Conservation (phyloP, 2,113 vertebrate species). For the Hippocampus comes region DNA sequence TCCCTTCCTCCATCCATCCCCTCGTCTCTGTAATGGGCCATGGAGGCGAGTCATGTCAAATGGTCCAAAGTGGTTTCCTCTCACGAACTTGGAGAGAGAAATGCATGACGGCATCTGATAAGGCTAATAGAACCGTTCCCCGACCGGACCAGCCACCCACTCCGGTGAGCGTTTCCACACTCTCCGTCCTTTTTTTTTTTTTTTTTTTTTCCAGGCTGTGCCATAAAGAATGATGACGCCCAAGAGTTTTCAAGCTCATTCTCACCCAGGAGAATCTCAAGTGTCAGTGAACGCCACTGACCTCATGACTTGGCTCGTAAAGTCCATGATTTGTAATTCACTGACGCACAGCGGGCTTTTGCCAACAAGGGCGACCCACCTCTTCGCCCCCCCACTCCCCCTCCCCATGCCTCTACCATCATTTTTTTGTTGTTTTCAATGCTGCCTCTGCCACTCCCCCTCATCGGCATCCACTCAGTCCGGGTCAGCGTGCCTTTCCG, state of each 20-base stretch:
- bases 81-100: conserved; percentile 34
- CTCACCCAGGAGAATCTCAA: not conserved
- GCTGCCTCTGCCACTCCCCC: conserved; percentile 31
- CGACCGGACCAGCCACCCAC: conserved; percentile 51
- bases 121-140: conserved; percentile 62
- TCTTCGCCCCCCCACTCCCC: conserved; percentile 19
- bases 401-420: not conserved
- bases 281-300: conserved; percentile 14
- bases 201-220: not conserved
- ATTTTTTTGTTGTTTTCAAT: conserved; percentile 2
- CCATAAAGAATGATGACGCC: not conserved
- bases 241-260: not conserved
- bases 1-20: no score
- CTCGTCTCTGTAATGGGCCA: conserved; percentile 5
- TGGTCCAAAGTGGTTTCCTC: conserved; percentile 30
- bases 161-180: conserved; percentile 29
- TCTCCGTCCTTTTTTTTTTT: not conserved
- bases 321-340: conserved; percentile 57
- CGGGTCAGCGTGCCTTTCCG: conserved; percentile 36
- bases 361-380: conserved; percentile 35
- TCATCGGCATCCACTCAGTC: conserved; percentile 15
- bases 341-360: conserved; percentile 20
- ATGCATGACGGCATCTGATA: conserved; percentile 66
- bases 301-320: conserved; percentile 37
- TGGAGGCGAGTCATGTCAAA: conserved; percentile 31